A percentile compares a stretch with the other conserved stretches of the same genome.
Evolutionary conservation across 2,888 invertebrate genomes (phyloP).

Genomic region (Cryptus armator): DNA sequence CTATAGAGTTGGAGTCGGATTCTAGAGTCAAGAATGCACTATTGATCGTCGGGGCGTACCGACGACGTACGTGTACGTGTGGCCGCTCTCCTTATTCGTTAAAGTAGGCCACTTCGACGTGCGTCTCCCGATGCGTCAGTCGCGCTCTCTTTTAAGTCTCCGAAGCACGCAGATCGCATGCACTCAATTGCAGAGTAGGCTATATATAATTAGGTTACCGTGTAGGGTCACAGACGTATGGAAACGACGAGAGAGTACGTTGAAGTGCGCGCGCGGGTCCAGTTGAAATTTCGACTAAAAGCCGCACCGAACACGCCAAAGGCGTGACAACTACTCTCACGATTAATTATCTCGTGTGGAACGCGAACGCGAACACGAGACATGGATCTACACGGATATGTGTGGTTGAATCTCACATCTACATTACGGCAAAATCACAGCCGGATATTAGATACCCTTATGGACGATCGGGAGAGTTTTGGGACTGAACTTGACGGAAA

Average conservation of each 20-base stretch:
- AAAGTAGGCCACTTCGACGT: slow-evolving; percentile 73
- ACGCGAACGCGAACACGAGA: not conserved
- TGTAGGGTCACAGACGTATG: not conserved
- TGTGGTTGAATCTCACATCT: not conserved
- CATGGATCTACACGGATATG: not conserved
- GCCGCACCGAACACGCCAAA: slow-evolving; percentile 49
- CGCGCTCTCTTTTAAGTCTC: slow-evolving; percentile 16
- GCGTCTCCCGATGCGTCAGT: slow-evolving; percentile 68
- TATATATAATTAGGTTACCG: slow-evolving; percentile 27
- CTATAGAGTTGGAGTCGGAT: slow-evolving; percentile 33
- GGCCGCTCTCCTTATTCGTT: slow-evolving; percentile 65
- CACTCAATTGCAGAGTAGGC: not conserved
- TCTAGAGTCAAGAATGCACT: slow-evolving; percentile 74
- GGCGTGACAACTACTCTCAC: slow-evolving; percentile 55
- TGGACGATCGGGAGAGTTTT: slow-evolving; percentile 11
- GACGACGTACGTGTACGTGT: slow-evolving; percentile 54
- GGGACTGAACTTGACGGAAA: slow-evolving; percentile 28
- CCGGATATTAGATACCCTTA: not conserved
- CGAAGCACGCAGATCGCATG: slow-evolving; percentile 13
- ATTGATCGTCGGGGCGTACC: slow-evolving; percentile 73
- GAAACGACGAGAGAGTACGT: slow-evolving; percentile 27
- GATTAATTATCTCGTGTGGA: slow-evolving; percentile 48
- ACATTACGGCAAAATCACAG: not conserved
- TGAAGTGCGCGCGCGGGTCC: slow-evolving; percentile 17
- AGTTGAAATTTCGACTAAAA: slow-evolving; percentile 41